These are phyloP conservation scores for Papilio elwesi DNA, from an alignment of 2,888 invertebrate genomes.

Conservation along the genomic window DNA sequence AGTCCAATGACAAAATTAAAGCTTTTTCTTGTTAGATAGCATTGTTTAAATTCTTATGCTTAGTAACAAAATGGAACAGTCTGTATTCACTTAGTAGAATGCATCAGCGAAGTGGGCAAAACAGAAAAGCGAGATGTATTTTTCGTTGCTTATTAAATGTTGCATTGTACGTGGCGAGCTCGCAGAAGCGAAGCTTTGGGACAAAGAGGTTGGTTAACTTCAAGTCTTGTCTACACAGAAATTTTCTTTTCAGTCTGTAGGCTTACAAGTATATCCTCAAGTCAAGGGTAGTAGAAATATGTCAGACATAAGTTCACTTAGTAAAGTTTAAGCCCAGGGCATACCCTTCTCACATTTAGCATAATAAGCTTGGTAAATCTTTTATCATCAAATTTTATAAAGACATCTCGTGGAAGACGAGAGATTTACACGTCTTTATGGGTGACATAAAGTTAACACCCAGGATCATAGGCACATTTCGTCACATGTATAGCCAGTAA, in stretches of 20 bases:
- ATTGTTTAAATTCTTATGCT: slow-evolving; percentile 5
- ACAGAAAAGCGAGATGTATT: not conserved
- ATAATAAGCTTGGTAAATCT: too few species aligned
- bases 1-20: too few species aligned
- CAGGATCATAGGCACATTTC: too few species aligned
- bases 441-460: too few species aligned
- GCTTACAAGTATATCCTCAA: not conserved
- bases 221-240: not conserved
- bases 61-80: not conserved
- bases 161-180: not conserved
- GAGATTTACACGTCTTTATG: too few species aligned
- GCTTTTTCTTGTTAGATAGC: not conserved
- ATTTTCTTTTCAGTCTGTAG: not conserved
- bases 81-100: not conserved
- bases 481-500: too few species aligned
- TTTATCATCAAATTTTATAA: too few species aligned
- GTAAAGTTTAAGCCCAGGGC: too few species aligned
- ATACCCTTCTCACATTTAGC: too few species aligned
- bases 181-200: not conserved
- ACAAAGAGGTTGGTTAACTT: not conserved
- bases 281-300: not conserved
- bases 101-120: not conserved
- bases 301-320: too few species aligned
- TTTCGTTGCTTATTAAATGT: not conserved
- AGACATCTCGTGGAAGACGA: too few species aligned